Evolutionary conservation across 2,113 vertebrate species (phyloP).

Genomic region (Rana temporaria): DNA sequence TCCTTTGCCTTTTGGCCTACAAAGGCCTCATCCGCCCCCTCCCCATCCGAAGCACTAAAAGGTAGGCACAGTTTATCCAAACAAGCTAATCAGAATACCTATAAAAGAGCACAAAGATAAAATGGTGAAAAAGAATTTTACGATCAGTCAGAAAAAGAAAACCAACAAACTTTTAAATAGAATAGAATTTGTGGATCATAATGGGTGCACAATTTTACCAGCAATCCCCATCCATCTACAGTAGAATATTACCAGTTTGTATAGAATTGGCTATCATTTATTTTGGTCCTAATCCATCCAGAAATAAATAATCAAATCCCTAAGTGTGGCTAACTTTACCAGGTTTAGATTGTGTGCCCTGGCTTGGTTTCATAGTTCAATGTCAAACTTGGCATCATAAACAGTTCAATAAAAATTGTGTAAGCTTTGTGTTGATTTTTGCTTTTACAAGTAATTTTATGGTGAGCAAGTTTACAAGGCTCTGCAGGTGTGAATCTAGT

Average conservation of each 20-base stretch:
- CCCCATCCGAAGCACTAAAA: conserved; percentile 16
- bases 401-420: conserved; percentile 71
- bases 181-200: neutral
- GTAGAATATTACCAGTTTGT: neutral
- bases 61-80: conserved; percentile 46
- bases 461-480: conserved; percentile 70
- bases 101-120: conserved; percentile 51
- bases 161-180: conserved; percentile 16
- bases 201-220: neutral
- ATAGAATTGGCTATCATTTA: neutral
- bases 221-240: neutral
- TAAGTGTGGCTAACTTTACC: conserved; percentile 1
- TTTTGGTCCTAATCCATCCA: conserved; percentile 9
- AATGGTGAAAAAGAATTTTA: conserved; percentile 34
- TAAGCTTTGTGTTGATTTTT: conserved; percentile 73
- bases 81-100: conserved; percentile 50
- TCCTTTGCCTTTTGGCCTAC: conserved; percentile 24
- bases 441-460: conserved; percentile 71
- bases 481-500: conserved; percentile 72
- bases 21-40: neutral
- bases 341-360: conserved; percentile 13
- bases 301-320: conserved; percentile 15
- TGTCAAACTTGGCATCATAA: conserved; percentile 72
- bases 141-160: conserved; percentile 9
- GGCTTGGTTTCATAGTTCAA: conserved; percentile 66